phyloP scores from a whole-genome alignment of 2,797 vertebrate genomes.

The Euphonia xanthogaster region DNA sequence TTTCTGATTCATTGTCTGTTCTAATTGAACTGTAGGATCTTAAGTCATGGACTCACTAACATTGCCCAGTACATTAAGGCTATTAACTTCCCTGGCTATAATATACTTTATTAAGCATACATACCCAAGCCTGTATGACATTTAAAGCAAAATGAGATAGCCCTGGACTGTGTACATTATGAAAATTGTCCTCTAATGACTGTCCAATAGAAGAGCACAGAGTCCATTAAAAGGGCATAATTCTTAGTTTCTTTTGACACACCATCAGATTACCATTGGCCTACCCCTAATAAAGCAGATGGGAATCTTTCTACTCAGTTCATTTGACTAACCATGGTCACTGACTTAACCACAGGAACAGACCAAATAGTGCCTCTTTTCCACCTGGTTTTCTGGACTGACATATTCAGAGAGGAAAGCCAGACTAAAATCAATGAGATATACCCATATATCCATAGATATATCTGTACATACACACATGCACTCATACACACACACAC shows the following conservation, averaged over 20 bases:
- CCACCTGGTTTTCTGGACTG: background rate
- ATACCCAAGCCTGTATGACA: background rate
- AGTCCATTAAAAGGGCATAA: background rate
- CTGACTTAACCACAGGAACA: background rate
- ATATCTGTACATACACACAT: accelerated
- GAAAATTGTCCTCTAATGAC: conserved; percentile 8
- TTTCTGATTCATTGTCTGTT: background rate
- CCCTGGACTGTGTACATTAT: background rate
- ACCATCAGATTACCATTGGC: background rate
- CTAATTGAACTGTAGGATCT: background rate
- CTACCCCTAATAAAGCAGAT: background rate
- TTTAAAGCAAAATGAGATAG: conserved; percentile 15
- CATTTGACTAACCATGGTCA: background rate
- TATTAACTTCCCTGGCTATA: background rate
- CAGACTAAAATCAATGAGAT: background rate
- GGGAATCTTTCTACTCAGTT: background rate
- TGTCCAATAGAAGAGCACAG: background rate
- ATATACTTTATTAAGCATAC: background rate
- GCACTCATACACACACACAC: background rate
- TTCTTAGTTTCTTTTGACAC: background rate
- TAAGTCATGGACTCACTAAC: background rate
- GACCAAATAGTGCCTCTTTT: background rate
- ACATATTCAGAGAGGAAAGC: background rate
- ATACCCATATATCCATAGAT: too few species aligned
- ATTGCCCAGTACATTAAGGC: background rate